phyloP scores from a whole-genome alignment of 2,888 invertebrate genomes.

The Drosophila parthenogenetica region DNA sequence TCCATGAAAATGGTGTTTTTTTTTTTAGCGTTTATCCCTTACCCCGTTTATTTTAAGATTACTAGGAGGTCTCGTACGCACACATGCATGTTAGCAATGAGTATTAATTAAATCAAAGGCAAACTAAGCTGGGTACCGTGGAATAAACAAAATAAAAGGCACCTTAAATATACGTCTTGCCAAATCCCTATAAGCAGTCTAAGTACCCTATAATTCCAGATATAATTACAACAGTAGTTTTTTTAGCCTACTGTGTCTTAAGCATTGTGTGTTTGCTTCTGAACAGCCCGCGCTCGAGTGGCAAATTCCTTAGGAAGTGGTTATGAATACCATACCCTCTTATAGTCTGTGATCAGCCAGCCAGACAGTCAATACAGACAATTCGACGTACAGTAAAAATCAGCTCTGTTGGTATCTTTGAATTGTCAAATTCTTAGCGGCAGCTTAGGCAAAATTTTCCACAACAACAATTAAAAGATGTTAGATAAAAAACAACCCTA shows the following conservation, averaged over 20 bases:
- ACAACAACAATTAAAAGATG: conserved; percentile 28
- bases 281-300: conserved; percentile 50
- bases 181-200: conserved; percentile 73
- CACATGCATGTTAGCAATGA: conserved; percentile 55
- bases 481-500: conserved; percentile 45
- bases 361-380: conserved; percentile 3
- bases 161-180: conserved; percentile 24
- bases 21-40: no score
- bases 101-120: conserved; percentile 70
- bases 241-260: conserved; percentile 6
- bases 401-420: conserved; percentile 56
- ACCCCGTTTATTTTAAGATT: no score
- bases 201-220: conserved; percentile 76
- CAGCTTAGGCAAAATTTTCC: conserved; percentile 62
- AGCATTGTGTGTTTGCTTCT: conserved; percentile 55
- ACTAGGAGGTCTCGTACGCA: conserved; percentile 1
- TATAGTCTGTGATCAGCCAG: conserved; percentile 36
- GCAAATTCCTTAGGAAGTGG: conserved; percentile 36
- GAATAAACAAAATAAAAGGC: conserved; percentile 26
- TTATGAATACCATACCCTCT: conserved; percentile 18
- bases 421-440: conserved; percentile 49
- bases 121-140: conserved; percentile 19
- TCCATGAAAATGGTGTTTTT: no score
- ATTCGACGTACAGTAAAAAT: not conserved
- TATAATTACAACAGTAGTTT: conserved; percentile 48